Percentiles rank a stretch among this genome's conserved stretches.
Evolutionary conservation across 2,888 invertebrate species (phyloP).

Genomic region (Lasioglossum calceatum): DNA sequence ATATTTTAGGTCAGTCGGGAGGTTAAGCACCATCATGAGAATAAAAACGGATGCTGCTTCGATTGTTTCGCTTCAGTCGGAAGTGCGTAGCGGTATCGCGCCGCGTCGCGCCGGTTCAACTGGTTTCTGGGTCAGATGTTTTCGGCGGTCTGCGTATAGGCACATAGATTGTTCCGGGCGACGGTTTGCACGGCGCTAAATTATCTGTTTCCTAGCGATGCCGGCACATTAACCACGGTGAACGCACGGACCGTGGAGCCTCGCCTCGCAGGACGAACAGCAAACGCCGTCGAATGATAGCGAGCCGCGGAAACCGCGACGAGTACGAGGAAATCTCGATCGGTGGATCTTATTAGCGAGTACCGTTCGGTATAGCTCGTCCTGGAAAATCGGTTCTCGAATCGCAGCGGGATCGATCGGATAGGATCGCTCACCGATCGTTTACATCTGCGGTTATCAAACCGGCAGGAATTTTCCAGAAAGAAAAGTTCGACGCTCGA

Average conservation of each 20-base stretch:
- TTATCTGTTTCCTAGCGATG: slow-evolving; percentile 18
- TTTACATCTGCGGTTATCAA: slow-evolving; percentile 35
- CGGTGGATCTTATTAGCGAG: slow-evolving; percentile 39
- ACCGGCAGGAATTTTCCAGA: background rate
- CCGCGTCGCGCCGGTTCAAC: slow-evolving; percentile 22
- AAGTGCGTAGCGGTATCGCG: slow-evolving; percentile 58
- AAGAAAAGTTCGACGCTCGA: background rate
- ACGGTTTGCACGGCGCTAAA: slow-evolving; percentile 14
- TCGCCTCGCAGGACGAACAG: background rate
- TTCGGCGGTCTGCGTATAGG: slow-evolving; percentile 12
- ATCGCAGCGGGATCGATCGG: slow-evolving; percentile 13
- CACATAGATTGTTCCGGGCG: background rate
- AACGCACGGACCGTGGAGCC: background rate
- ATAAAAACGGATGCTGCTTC: background rate
- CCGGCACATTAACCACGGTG: slow-evolving; percentile 33
- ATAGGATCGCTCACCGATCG: slow-evolving; percentile 38
- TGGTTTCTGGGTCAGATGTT: slow-evolving; percentile 60
- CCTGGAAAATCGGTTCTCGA: slow-evolving; percentile 42
- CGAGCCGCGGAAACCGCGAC: slow-evolving; percentile 30
- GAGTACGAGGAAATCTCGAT: slow-evolving; percentile 27
- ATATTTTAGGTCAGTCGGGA: background rate
- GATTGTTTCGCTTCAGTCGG: background rate
- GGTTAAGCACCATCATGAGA: background rate
- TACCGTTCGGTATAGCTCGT: slow-evolving; percentile 36
- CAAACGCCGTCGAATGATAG: background rate